Conservation (phyloP, 2,888 invertebrate genomes). For the Cosmia pyralina region DNA sequence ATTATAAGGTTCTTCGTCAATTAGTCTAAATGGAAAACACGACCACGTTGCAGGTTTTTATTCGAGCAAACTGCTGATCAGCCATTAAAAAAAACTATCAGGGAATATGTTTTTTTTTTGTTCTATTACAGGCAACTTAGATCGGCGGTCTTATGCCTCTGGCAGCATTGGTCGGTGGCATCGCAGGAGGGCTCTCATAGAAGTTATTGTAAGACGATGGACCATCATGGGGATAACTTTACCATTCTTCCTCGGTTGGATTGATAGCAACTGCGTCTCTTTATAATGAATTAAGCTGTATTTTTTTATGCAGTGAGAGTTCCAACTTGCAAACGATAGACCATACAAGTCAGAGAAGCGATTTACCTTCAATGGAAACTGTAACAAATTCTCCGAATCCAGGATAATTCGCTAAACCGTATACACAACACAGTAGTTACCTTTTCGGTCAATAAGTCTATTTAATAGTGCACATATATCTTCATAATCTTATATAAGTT, state of each 20-base stretch:
- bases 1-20: no score
- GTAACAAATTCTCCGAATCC: background rate
- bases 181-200: constrained; percentile 96
- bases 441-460: no score
- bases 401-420: no score
- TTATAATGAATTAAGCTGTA: no score
- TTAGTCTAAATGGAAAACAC: no score
- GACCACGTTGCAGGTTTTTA: no score
- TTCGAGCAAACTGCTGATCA: no score
- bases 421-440: no score
- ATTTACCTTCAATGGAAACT: background rate
- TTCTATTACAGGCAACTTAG: constrained; percentile 93
- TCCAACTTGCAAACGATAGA: background rate
- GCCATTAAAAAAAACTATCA: no score
- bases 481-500: no score
- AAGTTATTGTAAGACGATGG: constrained; percentile 94
- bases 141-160: constrained; percentile 97
- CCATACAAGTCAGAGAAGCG: background rate
- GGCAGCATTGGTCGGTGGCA: constrained; percentile 95
- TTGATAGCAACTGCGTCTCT: constrained; percentile 93
- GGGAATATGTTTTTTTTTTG: constrained; percentile 48
- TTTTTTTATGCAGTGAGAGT: background rate
- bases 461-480: no score
- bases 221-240: constrained; percentile 94
- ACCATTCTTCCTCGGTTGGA: constrained; percentile 95